phyloP scores from a whole-genome alignment of 2,113 vertebrate genomes.

The Sylvilagus bachmani region DNA sequence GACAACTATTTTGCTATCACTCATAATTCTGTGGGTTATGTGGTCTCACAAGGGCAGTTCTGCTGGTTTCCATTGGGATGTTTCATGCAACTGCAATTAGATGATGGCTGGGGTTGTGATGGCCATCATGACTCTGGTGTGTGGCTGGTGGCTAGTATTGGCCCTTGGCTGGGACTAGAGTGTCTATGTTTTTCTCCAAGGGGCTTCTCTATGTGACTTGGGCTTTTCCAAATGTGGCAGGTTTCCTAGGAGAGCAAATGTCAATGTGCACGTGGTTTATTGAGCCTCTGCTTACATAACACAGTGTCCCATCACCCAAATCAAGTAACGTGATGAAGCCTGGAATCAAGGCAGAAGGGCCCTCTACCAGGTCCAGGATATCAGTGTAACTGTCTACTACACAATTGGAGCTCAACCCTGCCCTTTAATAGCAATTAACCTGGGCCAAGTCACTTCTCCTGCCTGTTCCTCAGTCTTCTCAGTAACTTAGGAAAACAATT shows the following conservation, averaged over 20 bases:
- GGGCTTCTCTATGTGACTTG: not conserved
- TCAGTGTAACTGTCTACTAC: not conserved
- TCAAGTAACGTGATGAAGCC: not conserved
- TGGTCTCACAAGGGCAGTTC: not conserved
- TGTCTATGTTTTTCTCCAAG: not conserved
- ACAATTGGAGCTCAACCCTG: not conserved
- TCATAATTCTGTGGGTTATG: not conserved
- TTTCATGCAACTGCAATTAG: not conserved
- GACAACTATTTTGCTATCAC: not conserved
- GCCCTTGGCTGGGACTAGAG: not conserved
- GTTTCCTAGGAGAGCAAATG: not conserved
- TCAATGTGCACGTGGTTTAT: not conserved
- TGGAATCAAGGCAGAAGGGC: not conserved
- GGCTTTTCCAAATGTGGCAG: not conserved
- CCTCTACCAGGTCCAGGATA: not conserved
- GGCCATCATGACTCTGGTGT: not conserved
- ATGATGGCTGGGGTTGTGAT: not conserved
- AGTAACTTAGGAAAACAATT: not conserved
- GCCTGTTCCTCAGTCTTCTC: not conserved
- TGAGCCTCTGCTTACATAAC: not conserved
- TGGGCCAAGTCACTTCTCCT: slow-evolving; percentile 11
- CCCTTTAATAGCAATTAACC: not conserved
- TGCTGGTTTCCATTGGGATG: not conserved
- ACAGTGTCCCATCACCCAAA: not conserved
- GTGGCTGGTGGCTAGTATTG: not conserved